Evolutionary conservation across 2,888 invertebrate genomes (phyloP).

Genomic region (Eupithecia subfuscata): DNA sequence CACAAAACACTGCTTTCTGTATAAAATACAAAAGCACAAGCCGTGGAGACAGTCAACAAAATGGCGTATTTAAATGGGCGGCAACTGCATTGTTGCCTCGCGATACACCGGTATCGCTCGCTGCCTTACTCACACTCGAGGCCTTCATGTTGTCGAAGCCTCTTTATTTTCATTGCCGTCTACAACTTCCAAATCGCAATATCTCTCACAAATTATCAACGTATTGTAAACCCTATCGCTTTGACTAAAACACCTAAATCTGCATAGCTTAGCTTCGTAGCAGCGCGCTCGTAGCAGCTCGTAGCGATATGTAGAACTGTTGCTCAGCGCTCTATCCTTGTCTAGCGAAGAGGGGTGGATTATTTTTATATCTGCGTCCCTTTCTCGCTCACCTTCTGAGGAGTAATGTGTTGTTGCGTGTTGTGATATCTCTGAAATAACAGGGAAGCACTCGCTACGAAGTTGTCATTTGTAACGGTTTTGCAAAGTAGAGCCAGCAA

Average conservation of each 20-base stretch:
- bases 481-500: slow-evolving; percentile 67
- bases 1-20: slow-evolving; percentile 78
- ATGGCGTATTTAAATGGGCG: slow-evolving; percentile 85
- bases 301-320: slow-evolving; percentile 72
- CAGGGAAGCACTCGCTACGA: slow-evolving; percentile 84
- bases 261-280: slow-evolving; percentile 20
- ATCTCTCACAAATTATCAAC: slow-evolving; percentile 40
- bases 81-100: slow-evolving; percentile 76
- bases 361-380: slow-evolving; percentile 73
- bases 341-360: slow-evolving; percentile 58
- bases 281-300: slow-evolving; percentile 53
- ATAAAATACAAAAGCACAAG: slow-evolving; percentile 72
- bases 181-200: slow-evolving; percentile 55
- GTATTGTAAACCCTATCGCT: slow-evolving; percentile 46
- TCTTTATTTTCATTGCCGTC: slow-evolving; percentile 70
- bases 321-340: slow-evolving; percentile 69
- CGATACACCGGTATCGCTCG: slow-evolving; percentile 61
- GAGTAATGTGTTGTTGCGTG: slow-evolving; percentile 84
- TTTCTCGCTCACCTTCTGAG: slow-evolving; percentile 73
- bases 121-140: slow-evolving; percentile 68
- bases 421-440: slow-evolving; percentile 85
- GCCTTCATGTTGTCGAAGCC: slow-evolving; percentile 38
- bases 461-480: slow-evolving; percentile 85
- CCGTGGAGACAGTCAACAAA: slow-evolving; percentile 81
- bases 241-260: slow-evolving; percentile 46